Evolutionary conservation across 2,113 vertebrate species (phyloP).

Genomic region (Pygoscelis antarcticus): DNA sequence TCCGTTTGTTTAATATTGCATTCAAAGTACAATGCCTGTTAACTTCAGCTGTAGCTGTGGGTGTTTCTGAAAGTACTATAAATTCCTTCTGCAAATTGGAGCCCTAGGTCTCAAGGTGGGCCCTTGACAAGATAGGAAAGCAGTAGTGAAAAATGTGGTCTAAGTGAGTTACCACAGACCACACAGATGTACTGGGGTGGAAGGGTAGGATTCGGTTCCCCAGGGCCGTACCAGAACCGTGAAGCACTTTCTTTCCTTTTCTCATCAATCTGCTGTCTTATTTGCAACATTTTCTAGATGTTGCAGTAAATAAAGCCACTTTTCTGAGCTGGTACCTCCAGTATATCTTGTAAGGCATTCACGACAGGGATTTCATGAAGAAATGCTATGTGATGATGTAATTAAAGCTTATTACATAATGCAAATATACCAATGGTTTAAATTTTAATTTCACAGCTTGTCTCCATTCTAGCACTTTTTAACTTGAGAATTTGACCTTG

Average conservation of each 20-base stretch:
- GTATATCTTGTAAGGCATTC: neutral
- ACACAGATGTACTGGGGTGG: neutral
- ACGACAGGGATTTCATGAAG: neutral
- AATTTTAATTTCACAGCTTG: neutral
- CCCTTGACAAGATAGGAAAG: neutral
- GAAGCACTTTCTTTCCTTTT: neutral
- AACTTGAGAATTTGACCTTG: neutral
- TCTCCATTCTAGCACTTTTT: neutral
- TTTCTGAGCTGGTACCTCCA: neutral
- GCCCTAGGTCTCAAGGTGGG: neutral
- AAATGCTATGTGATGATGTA: neutral
- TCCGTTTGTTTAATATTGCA: neutral
- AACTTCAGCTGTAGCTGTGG: neutral
- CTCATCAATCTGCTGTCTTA: neutral
- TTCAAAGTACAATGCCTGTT: neutral
- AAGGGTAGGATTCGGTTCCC: neutral
- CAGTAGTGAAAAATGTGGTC: neutral
- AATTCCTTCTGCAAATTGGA: neutral
- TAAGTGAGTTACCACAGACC: neutral
- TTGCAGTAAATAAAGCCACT: neutral
- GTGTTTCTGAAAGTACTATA: neutral
- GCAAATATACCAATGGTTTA: neutral
- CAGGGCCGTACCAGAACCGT: accelerated
- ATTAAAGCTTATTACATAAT: neutral
- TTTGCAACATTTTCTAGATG: neutral